Percentiles rank a stretch among this genome's conserved stretches.
Conservation (phyloP, 2,888 invertebrate species). For the Phalangium opilio region DNA sequence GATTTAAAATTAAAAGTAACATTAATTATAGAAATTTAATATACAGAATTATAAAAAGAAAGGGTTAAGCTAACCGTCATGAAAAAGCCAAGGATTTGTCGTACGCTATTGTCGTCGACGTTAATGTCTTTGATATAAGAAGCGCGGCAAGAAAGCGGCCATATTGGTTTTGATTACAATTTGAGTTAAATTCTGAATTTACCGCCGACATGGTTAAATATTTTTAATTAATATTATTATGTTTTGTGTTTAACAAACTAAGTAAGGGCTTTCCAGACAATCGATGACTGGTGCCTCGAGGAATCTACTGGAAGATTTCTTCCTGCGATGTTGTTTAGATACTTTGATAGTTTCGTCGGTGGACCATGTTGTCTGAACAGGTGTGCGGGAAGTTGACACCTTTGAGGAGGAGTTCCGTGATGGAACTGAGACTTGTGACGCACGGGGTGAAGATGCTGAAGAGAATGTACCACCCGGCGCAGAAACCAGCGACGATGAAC, state of each 20-base stretch:
- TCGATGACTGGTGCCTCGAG: background rate
- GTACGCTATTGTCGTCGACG: background rate
- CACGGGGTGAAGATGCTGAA: constrained; percentile 30
- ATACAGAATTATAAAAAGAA: background rate
- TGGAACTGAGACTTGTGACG: constrained; percentile 10
- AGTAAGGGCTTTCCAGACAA: background rate
- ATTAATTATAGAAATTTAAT: background rate
- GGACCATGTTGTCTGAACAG: constrained; percentile 30
- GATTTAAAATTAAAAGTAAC: too few species aligned
- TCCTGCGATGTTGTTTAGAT: background rate
- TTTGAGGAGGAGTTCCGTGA: constrained; percentile 27
- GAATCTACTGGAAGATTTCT: background rate
- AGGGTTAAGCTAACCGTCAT: too few species aligned
- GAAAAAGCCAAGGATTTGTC: too few species aligned
- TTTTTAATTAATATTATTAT: background rate
- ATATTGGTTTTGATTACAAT: background rate
- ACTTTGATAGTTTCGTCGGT: constrained; percentile 15
- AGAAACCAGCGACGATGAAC: constrained; percentile 29
- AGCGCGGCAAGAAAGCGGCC: background rate
- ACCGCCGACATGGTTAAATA: background rate
- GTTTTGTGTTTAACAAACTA: background rate
- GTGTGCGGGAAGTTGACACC: constrained; percentile 30
- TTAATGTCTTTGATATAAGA: background rate
- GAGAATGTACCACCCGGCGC: constrained; percentile 28
- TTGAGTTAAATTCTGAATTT: background rate